Percentiles rank a stretch among this genome's conserved stretches.
These are phyloP conservation scores for Apodemia duryi DNA, from an alignment of 2,888 invertebrate genomes.

Conservation along the genomic window DNA sequence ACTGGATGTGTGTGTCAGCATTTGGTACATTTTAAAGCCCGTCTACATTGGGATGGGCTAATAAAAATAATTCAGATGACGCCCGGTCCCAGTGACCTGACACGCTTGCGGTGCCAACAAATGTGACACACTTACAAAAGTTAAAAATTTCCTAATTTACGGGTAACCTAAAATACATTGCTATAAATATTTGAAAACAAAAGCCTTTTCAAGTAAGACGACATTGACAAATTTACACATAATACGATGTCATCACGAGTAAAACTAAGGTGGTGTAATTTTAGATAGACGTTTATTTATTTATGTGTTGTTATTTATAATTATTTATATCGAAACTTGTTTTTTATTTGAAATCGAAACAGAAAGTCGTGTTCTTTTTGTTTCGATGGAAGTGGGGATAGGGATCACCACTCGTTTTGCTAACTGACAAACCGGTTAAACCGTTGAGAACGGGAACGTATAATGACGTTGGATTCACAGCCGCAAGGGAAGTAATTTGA, in stretches of 20 bases:
- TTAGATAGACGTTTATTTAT: too few relatives aligned
- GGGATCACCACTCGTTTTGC: too few relatives aligned
- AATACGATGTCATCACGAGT: slow-evolving; percentile 16
- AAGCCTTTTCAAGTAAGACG: slow-evolving; percentile 23
- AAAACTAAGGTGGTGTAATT: background rate
- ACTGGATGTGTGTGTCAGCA: slow-evolving; percentile 18
- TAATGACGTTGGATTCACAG: too few relatives aligned
- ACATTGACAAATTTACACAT: slow-evolving; percentile 26
- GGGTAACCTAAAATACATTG: slow-evolving; percentile 38
- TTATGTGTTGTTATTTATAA: too few relatives aligned
- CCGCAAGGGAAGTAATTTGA: too few relatives aligned
- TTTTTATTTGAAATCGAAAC: too few relatives aligned
- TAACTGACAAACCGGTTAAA: too few relatives aligned
- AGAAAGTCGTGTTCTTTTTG: too few relatives aligned
- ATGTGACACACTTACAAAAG: slow-evolving; percentile 55
- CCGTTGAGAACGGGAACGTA: too few relatives aligned
- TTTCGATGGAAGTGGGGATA: too few relatives aligned
- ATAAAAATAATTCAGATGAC: slow-evolving; percentile 63
- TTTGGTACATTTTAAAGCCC: slow-evolving; percentile 21
- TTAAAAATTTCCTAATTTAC: slow-evolving; percentile 52
- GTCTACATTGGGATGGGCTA: slow-evolving; percentile 33
- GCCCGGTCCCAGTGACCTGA: slow-evolving; percentile 56
- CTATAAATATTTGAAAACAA: slow-evolving; percentile 30
- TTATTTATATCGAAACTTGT: too few relatives aligned
- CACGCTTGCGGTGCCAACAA: slow-evolving; percentile 58